A percentile compares a stretch with the other conserved stretches of the same genome.
These are phyloP conservation scores for Fragum whitleyi DNA, from an alignment of 2,888 invertebrate genomes.

Conservation along the genomic window DNA sequence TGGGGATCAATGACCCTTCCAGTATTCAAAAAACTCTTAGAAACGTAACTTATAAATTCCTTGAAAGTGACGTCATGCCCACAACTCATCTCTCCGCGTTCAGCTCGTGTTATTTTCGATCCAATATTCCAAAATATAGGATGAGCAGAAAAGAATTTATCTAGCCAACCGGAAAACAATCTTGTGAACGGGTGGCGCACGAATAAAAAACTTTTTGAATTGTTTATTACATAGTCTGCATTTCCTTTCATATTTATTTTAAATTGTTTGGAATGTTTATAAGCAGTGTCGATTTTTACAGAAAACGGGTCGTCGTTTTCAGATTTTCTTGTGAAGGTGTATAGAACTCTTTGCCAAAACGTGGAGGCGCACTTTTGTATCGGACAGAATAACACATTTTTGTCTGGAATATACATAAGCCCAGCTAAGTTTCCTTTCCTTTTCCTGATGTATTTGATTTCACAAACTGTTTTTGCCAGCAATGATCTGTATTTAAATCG, in stretches of 20 bases:
- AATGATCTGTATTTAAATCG: not conserved
- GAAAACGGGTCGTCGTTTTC: not conserved
- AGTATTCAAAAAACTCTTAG: constrained; percentile 29
- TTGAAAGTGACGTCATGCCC: constrained; percentile 66
- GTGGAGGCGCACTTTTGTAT: not conserved
- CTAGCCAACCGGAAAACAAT: constrained; percentile 68
- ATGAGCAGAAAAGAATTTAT: constrained; percentile 68
- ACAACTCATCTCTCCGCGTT: constrained; percentile 46
- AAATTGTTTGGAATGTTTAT: not conserved
- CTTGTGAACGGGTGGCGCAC: constrained; percentile 66
- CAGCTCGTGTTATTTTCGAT: constrained; percentile 26
- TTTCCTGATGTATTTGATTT: not conserved
- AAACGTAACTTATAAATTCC: constrained; percentile 63
- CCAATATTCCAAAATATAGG: constrained; percentile 59
- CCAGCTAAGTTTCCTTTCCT: not conserved
- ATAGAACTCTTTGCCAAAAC: constrained; percentile 2
- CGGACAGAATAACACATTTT: not conserved
- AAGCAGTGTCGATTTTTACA: not conserved
- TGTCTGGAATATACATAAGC: not conserved
- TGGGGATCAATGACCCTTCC: constrained; percentile 2
- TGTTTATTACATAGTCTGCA: not conserved
- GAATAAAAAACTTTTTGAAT: constrained; percentile 46
- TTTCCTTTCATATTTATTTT: not conserved
- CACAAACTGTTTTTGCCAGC: not conserved
- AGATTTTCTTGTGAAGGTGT: no score